Percentiles rank a stretch among this genome's conserved stretches.
Conservation (phyloP, 1,140 invertebrate species). For the Nomia melanderi region DNA sequence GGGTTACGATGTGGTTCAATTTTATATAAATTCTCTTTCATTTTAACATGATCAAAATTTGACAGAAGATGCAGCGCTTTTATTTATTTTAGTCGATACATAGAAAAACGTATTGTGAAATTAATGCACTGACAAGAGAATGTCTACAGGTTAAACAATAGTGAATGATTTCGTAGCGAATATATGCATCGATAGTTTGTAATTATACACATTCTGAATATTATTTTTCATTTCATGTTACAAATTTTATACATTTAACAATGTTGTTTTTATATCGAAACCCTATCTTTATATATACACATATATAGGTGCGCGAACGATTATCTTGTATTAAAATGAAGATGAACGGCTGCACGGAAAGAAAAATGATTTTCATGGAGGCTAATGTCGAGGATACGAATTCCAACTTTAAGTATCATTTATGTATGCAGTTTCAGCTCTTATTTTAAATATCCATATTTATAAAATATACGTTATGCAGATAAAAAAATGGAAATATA, state of each 20-base stretch:
- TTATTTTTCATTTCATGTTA: background rate
- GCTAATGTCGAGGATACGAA: conserved; percentile 56
- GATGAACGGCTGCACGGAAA: background rate
- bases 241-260: background rate
- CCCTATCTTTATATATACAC: background rate
- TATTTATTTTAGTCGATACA: background rate
- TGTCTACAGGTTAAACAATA: background rate
- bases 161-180: background rate
- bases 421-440: conserved; percentile 45
- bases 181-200: background rate
- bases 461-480: background rate
- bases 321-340: conserved; percentile 12
- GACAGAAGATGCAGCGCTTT: background rate
- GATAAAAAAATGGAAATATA: background rate
- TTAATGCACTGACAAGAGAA: background rate
- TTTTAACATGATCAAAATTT: background rate
- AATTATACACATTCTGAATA: background rate
- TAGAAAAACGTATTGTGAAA: background rate
- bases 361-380: conserved; percentile 10
- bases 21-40: background rate
- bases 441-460: background rate
- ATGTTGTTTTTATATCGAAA: background rate
- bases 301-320: no score
- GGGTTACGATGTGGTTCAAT: background rate
- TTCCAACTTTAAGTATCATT: conserved; percentile 60